Evolutionary conservation across 2,113 vertebrate genomes (phyloP).

Genomic region (Aviceda subcristata): DNA sequence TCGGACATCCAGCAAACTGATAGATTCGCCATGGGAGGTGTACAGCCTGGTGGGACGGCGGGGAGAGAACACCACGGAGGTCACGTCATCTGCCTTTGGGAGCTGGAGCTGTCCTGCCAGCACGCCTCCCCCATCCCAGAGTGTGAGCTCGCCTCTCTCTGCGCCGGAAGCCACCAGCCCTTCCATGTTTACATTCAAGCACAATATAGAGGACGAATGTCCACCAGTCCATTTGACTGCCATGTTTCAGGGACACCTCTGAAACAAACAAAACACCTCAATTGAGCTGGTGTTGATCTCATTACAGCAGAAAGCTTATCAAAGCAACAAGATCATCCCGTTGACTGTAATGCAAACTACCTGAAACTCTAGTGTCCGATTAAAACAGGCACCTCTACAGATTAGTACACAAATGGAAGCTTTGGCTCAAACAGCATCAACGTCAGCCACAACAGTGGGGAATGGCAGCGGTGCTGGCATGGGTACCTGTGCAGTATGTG

Average conservation of each 20-base stretch:
- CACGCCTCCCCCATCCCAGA: constrained; percentile 82
- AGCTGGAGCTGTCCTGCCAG: constrained; percentile 66
- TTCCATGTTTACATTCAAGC: constrained; percentile 74
- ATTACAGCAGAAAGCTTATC: neutral
- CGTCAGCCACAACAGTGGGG: rapidly evolving
- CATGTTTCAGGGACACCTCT: constrained; percentile 68
- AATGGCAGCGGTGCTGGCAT: rapidly evolving
- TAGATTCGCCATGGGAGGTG: constrained; percentile 79
- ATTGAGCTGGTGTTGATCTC: neutral
- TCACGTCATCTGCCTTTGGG: constrained; percentile 73
- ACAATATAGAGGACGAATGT: constrained; percentile 82
- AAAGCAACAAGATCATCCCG: neutral
- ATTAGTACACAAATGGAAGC: rapidly evolving
- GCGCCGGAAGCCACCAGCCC: constrained; percentile 86
- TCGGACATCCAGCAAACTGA: constrained; percentile 84
- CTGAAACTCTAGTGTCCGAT: neutral
- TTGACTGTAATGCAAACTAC: neutral
- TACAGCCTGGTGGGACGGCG: constrained; percentile 72
- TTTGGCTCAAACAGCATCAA: neutral
- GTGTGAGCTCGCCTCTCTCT: constrained; percentile 80
- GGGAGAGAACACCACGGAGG: constrained; percentile 80
- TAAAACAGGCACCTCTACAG: neutral
- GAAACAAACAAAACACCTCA: neutral
- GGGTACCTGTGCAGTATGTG: rapidly evolving
- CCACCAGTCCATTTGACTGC: constrained; percentile 81